Percentiles rank a stretch among this genome's conserved stretches.
Conservation (phyloP, 2,113 vertebrate genomes). For the Pyxicephalus adspersus region DNA sequence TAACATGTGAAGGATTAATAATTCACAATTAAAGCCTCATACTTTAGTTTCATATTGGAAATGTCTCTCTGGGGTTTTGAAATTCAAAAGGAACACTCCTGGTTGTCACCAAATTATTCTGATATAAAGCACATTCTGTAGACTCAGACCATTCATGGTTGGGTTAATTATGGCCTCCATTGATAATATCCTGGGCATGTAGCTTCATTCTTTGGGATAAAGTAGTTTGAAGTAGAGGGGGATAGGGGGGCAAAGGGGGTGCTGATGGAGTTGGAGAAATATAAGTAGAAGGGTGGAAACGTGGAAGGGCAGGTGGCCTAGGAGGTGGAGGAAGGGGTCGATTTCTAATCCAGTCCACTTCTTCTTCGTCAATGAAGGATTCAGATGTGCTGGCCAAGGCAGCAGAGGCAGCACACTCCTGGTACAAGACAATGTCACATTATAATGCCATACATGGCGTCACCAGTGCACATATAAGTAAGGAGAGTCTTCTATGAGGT, state of each 20-base stretch:
- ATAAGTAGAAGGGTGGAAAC: background rate
- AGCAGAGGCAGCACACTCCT: conserved; percentile 14
- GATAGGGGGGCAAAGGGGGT: background rate
- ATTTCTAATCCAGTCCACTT: conserved; percentile 42
- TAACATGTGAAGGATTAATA: no score
- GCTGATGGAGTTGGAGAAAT: background rate
- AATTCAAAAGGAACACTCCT: no score
- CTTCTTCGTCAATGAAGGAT: background rate
- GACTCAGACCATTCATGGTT: no score
- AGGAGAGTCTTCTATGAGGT: conserved; percentile 8
- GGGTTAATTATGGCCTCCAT: background rate
- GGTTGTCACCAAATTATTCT: no score
- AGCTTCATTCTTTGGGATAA: background rate
- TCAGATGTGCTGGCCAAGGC: background rate
- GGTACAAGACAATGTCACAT: conserved; percentile 23
- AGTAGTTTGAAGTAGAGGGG: background rate
- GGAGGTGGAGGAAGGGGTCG: conserved; percentile 35
- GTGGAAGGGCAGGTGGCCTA: no score
- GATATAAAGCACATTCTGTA: no score
- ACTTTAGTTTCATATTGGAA: no score
- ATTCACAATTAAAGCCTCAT: no score
- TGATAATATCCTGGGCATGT: conserved; percentile 14
- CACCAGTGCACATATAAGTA: conserved; percentile 5
- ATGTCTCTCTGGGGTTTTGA: no score
- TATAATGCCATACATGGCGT: conserved; percentile 6